These are phyloP conservation scores for Cricetomys ansorgei DNA, from an alignment of 2,113 vertebrate genomes.

Conservation along the genomic window DNA sequence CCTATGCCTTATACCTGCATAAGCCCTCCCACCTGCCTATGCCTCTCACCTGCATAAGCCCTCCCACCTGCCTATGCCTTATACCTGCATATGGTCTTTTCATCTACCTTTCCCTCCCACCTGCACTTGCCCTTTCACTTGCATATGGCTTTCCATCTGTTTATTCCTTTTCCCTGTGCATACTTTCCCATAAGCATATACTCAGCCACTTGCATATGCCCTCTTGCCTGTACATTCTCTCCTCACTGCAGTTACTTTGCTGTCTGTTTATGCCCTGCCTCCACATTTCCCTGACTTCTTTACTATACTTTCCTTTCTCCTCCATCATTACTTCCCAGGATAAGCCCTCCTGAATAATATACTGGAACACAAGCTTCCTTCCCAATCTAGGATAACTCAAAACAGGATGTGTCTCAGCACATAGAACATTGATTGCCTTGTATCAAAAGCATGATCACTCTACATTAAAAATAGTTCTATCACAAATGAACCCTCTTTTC, in stretches of 20 bases:
- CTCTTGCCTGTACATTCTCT: not conserved
- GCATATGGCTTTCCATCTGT: not conserved
- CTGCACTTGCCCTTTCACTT: not conserved
- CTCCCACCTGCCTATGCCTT: not conserved
- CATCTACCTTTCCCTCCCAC: not conserved
- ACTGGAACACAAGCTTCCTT: constrained; percentile 6
- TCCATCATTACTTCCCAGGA: not conserved
- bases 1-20: not conserved
- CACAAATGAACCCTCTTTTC: not conserved
- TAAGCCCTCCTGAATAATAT: not conserved
- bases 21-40: too few species aligned
- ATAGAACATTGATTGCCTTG: constrained; percentile 34
- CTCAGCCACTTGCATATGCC: not conserved
- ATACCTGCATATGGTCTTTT: fast-evolving
- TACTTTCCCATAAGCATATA: not conserved
- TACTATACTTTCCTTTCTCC: not conserved
- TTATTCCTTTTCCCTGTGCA: not conserved
- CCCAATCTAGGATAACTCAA: not conserved
- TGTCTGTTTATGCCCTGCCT: not conserved
- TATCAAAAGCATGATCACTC: constrained; percentile 50
- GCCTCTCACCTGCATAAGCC: not conserved
- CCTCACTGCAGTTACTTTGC: not conserved
- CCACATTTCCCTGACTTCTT: not conserved
- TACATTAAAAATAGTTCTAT: constrained; percentile 4
- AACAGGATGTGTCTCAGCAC: constrained; percentile 36